Percentiles rank a stretch among this genome's conserved stretches.
phyloP scores from a whole-genome alignment of 2,797 vertebrate genomes.

The Rallus crepitans region DNA sequence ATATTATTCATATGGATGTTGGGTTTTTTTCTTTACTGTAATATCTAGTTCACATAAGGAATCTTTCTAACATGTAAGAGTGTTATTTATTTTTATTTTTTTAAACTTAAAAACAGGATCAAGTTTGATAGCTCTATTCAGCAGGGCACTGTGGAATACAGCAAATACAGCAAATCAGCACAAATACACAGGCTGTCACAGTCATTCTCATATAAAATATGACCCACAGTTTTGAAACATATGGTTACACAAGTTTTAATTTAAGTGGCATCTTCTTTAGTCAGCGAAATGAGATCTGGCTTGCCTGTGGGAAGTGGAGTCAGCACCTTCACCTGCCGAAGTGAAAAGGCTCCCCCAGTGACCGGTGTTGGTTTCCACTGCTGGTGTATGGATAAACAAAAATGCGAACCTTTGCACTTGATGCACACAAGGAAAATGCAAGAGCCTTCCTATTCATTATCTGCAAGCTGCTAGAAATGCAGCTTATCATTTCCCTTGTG shows the following conservation, averaged over 20 bases:
- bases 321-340: slow-evolving; percentile 74
- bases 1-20: not conserved
- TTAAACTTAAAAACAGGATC: slow-evolving; percentile 24
- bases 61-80: not conserved
- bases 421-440: not conserved
- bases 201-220: slow-evolving; percentile 79
- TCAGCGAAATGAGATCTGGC: slow-evolving; percentile 75
- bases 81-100: not conserved
- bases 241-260: slow-evolving; percentile 78
- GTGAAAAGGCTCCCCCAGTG: slow-evolving; percentile 52
- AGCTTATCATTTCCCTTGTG: not conserved
- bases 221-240: slow-evolving; percentile 77
- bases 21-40: not conserved
- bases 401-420: not conserved
- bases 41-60: not conserved
- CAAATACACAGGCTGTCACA: slow-evolving; percentile 75
- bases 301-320: slow-evolving; percentile 68
- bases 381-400: not conserved
- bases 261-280: slow-evolving; percentile 79
- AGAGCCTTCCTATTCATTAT: not conserved
- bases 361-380: not conserved
- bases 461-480: not conserved
- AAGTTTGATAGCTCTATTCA: slow-evolving; percentile 54
- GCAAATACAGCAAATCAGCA: slow-evolving; percentile 76
- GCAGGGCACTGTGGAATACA: slow-evolving; percentile 28